Conservation (phyloP, 1,140 invertebrate genomes). For the Argopecten irradians region DNA sequence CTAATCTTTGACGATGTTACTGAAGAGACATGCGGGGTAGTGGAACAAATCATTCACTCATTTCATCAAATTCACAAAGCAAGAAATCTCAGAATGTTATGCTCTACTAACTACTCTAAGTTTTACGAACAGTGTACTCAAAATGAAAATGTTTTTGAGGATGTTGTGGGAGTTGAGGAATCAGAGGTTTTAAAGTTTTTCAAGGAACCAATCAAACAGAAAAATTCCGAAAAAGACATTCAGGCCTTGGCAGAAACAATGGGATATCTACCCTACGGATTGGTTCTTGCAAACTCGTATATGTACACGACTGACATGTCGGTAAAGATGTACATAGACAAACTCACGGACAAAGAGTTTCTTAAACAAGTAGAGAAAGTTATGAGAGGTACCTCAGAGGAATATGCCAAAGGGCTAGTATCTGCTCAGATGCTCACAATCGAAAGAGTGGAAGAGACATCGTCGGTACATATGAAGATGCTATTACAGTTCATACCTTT, state of each 20-base stretch:
- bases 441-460: not conserved
- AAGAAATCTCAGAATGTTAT: not conserved
- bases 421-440: not conserved
- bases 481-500: constrained; percentile 2
- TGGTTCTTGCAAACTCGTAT: not conserved
- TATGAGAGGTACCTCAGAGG: not conserved
- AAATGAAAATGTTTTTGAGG: not conserved
- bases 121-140: constrained; percentile 15
- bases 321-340: not conserved
- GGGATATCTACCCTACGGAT: not conserved
- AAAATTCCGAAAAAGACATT: not conserved
- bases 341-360: not conserved
- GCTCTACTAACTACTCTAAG: not conserved
- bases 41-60: not conserved
- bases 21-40: not conserved
- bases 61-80: not conserved
- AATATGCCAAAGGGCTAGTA: not conserved
- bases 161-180: not conserved
- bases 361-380: not conserved
- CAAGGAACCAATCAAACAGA: not conserved
- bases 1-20: not conserved
- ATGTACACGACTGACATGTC: not conserved
- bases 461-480: not conserved
- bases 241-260: not conserved
- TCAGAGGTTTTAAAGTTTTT: not conserved